These are phyloP conservation scores for Psilopsiagon aurifrons DNA, from an alignment of 2,113 vertebrate genomes.

Conservation along the genomic window DNA sequence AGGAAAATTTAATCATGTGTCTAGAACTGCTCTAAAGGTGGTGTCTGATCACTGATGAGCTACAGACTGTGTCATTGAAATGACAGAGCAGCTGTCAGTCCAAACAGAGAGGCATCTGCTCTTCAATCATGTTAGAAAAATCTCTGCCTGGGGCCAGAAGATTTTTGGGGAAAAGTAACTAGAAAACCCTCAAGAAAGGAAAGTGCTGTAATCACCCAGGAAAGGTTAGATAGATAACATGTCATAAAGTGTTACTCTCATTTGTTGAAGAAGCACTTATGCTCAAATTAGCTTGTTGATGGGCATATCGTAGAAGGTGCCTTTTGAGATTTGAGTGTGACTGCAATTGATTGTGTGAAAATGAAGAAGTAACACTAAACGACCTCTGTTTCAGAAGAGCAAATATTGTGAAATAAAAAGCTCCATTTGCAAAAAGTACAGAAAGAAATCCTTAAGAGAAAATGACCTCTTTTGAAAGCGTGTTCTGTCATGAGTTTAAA, in stretches of 20 bases:
- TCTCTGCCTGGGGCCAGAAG: background rate
- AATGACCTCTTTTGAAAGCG: background rate
- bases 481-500: background rate
- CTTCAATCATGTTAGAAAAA: background rate
- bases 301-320: background rate
- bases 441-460: background rate
- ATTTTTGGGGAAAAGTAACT: background rate
- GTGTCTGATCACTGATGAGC: background rate
- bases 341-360: slow-evolving; percentile 4
- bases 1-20: background rate
- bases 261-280: slow-evolving; percentile 27
- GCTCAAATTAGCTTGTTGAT: slow-evolving; percentile 17
- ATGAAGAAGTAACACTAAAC: background rate
- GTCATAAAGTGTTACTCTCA: background rate
- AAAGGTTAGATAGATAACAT: background rate
- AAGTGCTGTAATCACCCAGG: background rate
- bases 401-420: background rate
- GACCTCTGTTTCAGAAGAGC: background rate
- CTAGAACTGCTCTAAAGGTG: background rate
- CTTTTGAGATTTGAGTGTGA: slow-evolving; percentile 22
- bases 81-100: background rate
- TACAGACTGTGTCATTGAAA: background rate
- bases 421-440: background rate
- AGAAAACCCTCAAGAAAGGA: background rate
- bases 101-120: background rate